A percentile compares a stretch with the other conserved stretches of the same genome.
Conservation (phyloP, 2,797 vertebrate species). For the Enteromius anoplus region DNA sequence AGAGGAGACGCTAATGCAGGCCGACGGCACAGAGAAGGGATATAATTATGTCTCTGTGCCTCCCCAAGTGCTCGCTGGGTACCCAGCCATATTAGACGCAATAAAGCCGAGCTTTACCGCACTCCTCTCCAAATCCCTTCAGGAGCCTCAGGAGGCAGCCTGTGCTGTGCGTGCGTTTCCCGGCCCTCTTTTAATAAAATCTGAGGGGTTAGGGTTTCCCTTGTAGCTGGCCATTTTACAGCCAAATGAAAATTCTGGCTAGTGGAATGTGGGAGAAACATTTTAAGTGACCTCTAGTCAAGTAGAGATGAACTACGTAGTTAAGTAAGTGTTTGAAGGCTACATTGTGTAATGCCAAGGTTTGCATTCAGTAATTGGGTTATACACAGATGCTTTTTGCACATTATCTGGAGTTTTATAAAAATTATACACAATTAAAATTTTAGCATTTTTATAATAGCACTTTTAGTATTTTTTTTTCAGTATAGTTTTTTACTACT, state of each 20-base stretch:
- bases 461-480: not conserved
- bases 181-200: not conserved
- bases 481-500: too few relatives aligned
- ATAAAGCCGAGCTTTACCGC: conserved; percentile 69
- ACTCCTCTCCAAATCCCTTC: conserved; percentile 55
- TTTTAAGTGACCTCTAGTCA: not conserved
- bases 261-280: not conserved
- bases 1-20: conserved; percentile 84
- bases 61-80: conserved; percentile 76
- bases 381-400: not conserved
- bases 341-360: not conserved
- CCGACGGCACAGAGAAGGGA: conserved; percentile 83
- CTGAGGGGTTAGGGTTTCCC: not conserved
- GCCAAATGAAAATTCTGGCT: not conserved
- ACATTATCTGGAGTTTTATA: not conserved
- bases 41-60: conserved; percentile 85
- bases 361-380: not conserved
- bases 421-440: not conserved
- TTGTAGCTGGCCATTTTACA: not conserved
- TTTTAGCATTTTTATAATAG: not conserved
- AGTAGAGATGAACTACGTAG: conserved; percentile 2
- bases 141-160: conserved; percentile 33
- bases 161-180: not conserved
- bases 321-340: not conserved
- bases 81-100: conserved; percentile 80